Percentiles rank a stretch among this genome's conserved stretches.
phyloP scores from a whole-genome alignment of 2,888 invertebrate genomes.

The Eucera pruinosa region DNA sequence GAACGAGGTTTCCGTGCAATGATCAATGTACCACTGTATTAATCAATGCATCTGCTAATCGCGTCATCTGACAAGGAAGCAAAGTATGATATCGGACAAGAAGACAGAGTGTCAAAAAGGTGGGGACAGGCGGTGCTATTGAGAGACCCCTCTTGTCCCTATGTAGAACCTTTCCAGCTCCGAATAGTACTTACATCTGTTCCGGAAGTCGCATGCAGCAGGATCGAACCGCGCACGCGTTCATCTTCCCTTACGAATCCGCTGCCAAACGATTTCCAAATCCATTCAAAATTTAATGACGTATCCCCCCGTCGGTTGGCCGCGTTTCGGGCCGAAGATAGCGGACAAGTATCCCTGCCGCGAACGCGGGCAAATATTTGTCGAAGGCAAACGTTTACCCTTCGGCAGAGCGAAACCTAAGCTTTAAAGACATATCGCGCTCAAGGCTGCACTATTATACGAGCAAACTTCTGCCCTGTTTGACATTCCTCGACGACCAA shows the following conservation, averaged over 20 bases:
- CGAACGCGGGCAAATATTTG: conserved; percentile 58
- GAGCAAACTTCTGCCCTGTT: conserved; percentile 49
- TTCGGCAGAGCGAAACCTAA: conserved; percentile 55
- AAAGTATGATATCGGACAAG: too few relatives aligned
- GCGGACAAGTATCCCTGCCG: conserved; percentile 46
- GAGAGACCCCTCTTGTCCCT: too few relatives aligned
- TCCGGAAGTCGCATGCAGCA: conserved; percentile 43
- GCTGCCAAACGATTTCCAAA: conserved; percentile 10
- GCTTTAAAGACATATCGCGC: conserved; percentile 61
- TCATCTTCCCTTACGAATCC: background rate
- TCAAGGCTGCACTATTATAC: conserved; percentile 54
- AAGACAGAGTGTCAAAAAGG: too few relatives aligned
- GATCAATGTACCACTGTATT: too few relatives aligned
- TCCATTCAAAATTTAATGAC: conserved; percentile 50
- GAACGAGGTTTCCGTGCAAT: too few relatives aligned
- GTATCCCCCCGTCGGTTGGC: conserved; percentile 3
- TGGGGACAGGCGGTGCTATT: too few relatives aligned
- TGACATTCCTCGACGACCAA: conserved; percentile 37
- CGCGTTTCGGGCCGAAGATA: conserved; percentile 24
- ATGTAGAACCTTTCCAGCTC: too few relatives aligned
- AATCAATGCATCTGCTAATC: too few relatives aligned
- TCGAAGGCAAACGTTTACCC: conserved; percentile 56
- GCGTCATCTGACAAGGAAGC: too few relatives aligned
- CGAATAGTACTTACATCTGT: conserved; percentile 19
- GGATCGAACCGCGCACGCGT: conserved; percentile 43